Conservation (phyloP, 2,888 invertebrate genomes). For the Ophion costatus region DNA sequence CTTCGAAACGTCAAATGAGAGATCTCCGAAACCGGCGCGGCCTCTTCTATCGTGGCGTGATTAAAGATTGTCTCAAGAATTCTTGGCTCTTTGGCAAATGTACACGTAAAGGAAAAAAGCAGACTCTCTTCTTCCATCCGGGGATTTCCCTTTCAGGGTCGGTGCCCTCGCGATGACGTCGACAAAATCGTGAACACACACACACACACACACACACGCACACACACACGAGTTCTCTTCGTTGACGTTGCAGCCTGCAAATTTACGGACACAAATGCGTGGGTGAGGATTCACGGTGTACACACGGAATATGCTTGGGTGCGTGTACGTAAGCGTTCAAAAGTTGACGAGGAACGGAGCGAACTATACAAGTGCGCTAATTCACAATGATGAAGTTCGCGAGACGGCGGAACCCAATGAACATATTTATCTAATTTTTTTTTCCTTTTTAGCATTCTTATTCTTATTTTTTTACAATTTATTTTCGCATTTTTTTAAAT, state of each 20-base stretch:
- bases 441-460: too few species aligned
- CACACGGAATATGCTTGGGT: constrained; percentile 18
- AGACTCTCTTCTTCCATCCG: constrained; percentile 28
- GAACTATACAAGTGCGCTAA: constrained; percentile 55
- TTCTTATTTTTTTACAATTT: too few species aligned
- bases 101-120: background rate
- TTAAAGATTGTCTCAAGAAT: background rate
- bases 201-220: too few species aligned
- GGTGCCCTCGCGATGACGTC: constrained; percentile 57
- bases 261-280: constrained; percentile 14
- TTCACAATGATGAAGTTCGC: background rate
- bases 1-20: background rate
- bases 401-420: too few species aligned
- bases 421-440: too few species aligned
- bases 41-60: background rate
- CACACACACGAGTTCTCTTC: too few species aligned
- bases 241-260: constrained; percentile 48
- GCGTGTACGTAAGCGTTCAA: constrained; percentile 13
- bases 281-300: constrained; percentile 10
- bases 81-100: background rate
- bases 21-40: constrained; percentile 4
- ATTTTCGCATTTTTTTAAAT: too few species aligned
- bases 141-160: constrained; percentile 64
- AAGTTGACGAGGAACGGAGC: constrained; percentile 45
- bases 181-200: constrained; percentile 17